Percentiles rank a stretch among this genome's conserved stretches.
Evolutionary conservation across 2,888 invertebrate species (phyloP).

Genomic region (Oconnorella tubifera): DNA sequence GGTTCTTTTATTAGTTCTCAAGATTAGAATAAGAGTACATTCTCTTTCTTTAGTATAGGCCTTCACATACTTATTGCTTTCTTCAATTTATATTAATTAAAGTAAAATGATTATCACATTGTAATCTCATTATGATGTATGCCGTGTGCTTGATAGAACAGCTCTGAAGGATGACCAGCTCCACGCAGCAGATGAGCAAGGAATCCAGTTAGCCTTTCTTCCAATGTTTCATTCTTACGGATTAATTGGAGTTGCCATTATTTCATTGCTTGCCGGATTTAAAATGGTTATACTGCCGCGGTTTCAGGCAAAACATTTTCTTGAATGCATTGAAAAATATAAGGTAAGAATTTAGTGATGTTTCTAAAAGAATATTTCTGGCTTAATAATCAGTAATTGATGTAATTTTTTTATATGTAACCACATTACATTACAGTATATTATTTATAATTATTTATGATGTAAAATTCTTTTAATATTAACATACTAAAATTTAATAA

Average conservation of each 20-base stretch:
- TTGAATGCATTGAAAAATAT: constrained; percentile 65
- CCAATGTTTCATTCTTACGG: constrained; percentile 31
- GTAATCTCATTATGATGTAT: too few relatives aligned
- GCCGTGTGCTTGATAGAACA: too few relatives aligned
- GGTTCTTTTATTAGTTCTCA: too few relatives aligned
- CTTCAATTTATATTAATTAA: too few relatives aligned
- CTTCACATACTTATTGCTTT: too few relatives aligned
- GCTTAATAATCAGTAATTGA: neutral
- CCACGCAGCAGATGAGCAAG: constrained; percentile 13
- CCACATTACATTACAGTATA: too few relatives aligned
- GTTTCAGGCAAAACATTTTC: constrained; percentile 67
- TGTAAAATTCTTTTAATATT: too few relatives aligned
- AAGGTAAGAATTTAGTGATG: constrained; percentile 56
- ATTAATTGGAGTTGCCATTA: constrained; percentile 15
- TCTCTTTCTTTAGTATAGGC: too few relatives aligned
- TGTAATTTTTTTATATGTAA: neutral
- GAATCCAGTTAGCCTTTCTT: constrained; percentile 15
- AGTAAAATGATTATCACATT: too few relatives aligned
- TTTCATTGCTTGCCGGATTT: constrained; percentile 5
- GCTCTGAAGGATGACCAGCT: constrained; percentile 4
- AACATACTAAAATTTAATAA: too few relatives aligned
- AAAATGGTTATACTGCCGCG: constrained; percentile 65
- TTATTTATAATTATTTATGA: too few relatives aligned
- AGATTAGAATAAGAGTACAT: too few relatives aligned
- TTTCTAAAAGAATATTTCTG: neutral